Percentiles rank a stretch among this genome's conserved stretches.
Conservation (phyloP, 2,888 invertebrate genomes). For the Patella caerulea region DNA sequence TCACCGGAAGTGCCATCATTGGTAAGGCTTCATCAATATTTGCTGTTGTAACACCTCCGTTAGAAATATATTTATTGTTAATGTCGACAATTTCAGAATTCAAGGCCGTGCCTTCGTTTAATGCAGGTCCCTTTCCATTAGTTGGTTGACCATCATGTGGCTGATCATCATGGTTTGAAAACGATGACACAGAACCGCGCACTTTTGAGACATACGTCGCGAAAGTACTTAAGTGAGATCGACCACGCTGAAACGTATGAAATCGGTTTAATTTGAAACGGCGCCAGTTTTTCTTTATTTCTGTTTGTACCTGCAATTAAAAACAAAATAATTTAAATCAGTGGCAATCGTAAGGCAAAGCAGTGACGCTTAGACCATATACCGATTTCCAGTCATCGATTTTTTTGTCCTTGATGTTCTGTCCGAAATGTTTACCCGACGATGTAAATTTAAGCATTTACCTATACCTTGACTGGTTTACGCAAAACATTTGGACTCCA, state of each 20-base stretch:
- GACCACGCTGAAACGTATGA: slow-evolving; percentile 16
- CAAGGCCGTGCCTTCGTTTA: slow-evolving; percentile 14
- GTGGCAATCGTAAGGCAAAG: no score
- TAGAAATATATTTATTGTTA: not conserved
- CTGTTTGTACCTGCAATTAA: slow-evolving; percentile 26
- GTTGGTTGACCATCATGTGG: not conserved
- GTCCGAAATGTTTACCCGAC: no score
- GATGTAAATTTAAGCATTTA: no score
- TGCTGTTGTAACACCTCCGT: not conserved
- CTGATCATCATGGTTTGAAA: slow-evolving; percentile 18
- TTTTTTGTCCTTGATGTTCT: no score
- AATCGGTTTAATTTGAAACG: slow-evolving; percentile 21
- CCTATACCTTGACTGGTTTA: no score
- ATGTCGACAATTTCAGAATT: slow-evolving; percentile 9
- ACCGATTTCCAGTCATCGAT: no score
- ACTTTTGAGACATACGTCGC: slow-evolving; percentile 25
- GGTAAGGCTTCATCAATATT: slow-evolving; percentile 23
- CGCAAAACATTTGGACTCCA: no score
- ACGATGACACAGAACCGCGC: slow-evolving; percentile 19
- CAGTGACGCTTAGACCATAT: no score
- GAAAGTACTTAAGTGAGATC: slow-evolving; percentile 22
- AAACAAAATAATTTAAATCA: not conserved
- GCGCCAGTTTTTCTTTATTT: slow-evolving; percentile 31
- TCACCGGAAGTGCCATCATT: slow-evolving; percentile 12
- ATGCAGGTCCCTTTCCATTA: not conserved